Evolutionary conservation across 2,888 invertebrate genomes (phyloP), one percentile per base, ranked within the genome.

Genomic region (Oeneis ivallda): DNA sequence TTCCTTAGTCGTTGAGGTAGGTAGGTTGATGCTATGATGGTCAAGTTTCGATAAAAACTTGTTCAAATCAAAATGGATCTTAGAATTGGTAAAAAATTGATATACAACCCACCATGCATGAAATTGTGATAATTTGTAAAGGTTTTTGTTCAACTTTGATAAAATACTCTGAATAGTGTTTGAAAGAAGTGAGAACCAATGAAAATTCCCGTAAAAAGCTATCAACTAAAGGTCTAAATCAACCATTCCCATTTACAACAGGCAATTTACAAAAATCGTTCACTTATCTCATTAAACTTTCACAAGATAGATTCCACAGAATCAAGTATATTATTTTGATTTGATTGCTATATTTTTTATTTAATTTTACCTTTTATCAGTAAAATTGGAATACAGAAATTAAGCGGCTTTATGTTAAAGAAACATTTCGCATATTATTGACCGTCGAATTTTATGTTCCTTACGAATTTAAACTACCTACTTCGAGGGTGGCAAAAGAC

Each of bases 241-340:
- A 19, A 19, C 17, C 65, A 52, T 52, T 45, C 39, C 9, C 41
- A 62, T 54, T 65, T 62, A 60, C 52, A 50, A 59, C 52, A 65
- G 68, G 65, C 68, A 49, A 49, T 66, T 45, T 37, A 49, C 50
- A 45, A 61, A 52, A 37, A 34, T 34, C 49, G 11, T 60, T 60
- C n/a, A n/a, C n/a, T n/a, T n/a, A n/a, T n/a, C 41, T 41, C 37
- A 39, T 47, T 34, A 47, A 34, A 15, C 15, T 45, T 15, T 15
- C 15, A 45, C 15, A 45, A 45, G 15, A 45, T 45, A 8, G 47
- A 47, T 58, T 47, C 15, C 26, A 45, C 57, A 32, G 57, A 57
- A n/a, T 32, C 17, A 32, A 45, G 1, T 15, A 7, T 13, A 47
- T 32, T 13, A 47, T 32, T 54, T 57, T 57, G 57, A 32, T 57